Percentiles rank a stretch among this genome's conserved stretches.
These are phyloP conservation scores for Enteromius unitaeniatus DNA, from an alignment of 2,797 vertebrate species.

Conservation along the genomic window DNA sequence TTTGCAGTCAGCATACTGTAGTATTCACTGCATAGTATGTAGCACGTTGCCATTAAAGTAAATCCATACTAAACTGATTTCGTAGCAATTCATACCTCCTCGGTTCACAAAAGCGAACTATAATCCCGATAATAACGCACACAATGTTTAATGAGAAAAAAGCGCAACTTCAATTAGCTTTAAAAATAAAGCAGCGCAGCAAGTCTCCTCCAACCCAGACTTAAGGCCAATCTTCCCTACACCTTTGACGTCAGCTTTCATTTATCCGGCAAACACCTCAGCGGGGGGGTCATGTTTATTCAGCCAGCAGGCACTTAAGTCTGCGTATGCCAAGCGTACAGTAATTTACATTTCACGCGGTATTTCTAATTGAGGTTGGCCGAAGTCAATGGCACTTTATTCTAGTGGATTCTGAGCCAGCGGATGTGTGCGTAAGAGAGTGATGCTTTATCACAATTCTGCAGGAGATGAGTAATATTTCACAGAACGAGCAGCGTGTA, in stretches of 20 bases:
- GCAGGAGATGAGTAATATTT: slow-evolving; percentile 27
- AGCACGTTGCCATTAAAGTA: background rate
- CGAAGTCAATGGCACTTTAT: slow-evolving; percentile 25
- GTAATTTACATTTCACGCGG: slow-evolving; percentile 67
- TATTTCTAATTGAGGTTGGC: slow-evolving; percentile 42
- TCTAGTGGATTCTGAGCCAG: slow-evolving; percentile 1
- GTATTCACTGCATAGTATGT: background rate
- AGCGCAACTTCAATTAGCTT: slow-evolving; percentile 35
- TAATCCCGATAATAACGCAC: slow-evolving; percentile 24
- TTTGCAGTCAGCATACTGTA: background rate
- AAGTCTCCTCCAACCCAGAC: too few species aligned
- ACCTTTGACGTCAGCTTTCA: slow-evolving; percentile 14
- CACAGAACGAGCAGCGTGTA: background rate
- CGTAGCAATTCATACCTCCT: background rate
- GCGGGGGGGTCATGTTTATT: slow-evolving; percentile 17
- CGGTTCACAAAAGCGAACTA: slow-evolving; percentile 1
- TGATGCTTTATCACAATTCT: slow-evolving; percentile 35
- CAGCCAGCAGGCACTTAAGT: slow-evolving; percentile 26
- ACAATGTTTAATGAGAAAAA: background rate
- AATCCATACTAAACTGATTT: slow-evolving; percentile 4
- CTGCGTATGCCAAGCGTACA: slow-evolving; percentile 31
- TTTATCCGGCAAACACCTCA: slow-evolving; percentile 31
- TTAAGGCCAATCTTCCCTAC: background rate
- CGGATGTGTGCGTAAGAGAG: background rate
- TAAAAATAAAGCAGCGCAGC: slow-evolving; percentile 23